These are phyloP conservation scores for Hippocampus guttulatus DNA, from an alignment of 2,113 vertebrate species.

Conservation along the genomic window DNA sequence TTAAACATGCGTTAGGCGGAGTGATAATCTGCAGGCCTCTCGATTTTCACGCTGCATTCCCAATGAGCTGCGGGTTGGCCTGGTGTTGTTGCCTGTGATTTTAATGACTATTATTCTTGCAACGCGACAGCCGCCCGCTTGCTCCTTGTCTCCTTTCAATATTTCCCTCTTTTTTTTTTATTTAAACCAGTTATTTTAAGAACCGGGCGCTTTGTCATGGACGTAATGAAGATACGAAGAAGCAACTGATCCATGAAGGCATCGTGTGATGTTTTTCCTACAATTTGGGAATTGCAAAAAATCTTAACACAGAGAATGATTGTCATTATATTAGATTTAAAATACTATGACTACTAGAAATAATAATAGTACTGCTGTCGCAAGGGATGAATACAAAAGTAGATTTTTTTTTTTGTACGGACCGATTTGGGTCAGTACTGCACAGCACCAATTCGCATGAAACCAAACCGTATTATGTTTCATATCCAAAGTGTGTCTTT, in stretches of 20 bases:
- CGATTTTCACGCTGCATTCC: constrained; percentile 75
- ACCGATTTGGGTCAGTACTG: too few species aligned
- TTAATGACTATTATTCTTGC: constrained; percentile 76
- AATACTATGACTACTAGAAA: too few species aligned
- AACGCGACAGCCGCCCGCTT: constrained; percentile 69
- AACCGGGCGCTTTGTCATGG: not conserved
- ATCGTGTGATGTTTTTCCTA: not conserved
- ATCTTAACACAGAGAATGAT: not conserved
- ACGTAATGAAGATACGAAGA: not conserved
- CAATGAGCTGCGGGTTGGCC: constrained; percentile 73
- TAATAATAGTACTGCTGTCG: not conserved
- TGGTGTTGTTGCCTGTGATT: constrained; percentile 72
- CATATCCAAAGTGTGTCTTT: too few species aligned
- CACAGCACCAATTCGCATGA: too few species aligned
- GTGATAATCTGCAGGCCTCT: constrained; percentile 72
- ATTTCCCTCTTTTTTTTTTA: constrained; percentile 28
- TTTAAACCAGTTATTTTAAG: constrained; percentile 4
- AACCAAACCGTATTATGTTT: too few species aligned
- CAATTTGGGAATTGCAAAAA: not conserved
- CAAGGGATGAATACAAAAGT: too few species aligned
- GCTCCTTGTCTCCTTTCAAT: constrained; percentile 65
- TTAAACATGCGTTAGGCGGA: constrained; percentile 71
- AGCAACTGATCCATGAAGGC: not conserved
- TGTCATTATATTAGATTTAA: not conserved
- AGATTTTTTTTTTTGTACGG: too few species aligned